Conservation (phyloP, 2,888 invertebrate genomes). For the Philhelius pedissequus region DNA sequence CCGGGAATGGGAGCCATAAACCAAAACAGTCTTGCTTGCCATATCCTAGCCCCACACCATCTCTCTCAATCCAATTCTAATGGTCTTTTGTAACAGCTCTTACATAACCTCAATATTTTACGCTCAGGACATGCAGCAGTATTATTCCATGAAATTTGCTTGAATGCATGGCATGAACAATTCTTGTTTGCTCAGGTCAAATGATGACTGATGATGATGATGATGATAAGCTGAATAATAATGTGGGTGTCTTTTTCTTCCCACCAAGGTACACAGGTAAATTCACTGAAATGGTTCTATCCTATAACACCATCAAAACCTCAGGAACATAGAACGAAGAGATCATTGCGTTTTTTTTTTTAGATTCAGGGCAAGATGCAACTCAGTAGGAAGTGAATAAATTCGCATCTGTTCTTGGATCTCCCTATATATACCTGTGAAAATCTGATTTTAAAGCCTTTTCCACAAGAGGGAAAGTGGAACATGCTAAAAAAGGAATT, state of each 20-base stretch:
- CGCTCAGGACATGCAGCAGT: conserved; percentile 20
- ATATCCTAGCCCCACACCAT: not conserved
- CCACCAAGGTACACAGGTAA: not conserved
- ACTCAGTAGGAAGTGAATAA: conserved; percentile 31
- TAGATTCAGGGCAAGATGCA: conserved; percentile 11
- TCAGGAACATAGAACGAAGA: not conserved
- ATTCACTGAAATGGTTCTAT: not conserved
- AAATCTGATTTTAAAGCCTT: not conserved
- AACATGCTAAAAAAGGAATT: not conserved
- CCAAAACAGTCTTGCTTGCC: conserved; percentile 36
- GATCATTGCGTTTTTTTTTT: not conserved
- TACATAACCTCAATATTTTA: conserved; percentile 54
- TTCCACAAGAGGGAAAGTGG: not conserved
- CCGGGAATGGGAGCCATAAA: not conserved
- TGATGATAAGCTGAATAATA: conserved; percentile 56
- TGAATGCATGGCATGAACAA: conserved; percentile 65
- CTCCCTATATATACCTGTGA: not conserved
- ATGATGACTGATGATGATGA: conserved; percentile 47
- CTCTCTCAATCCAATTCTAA: conserved; percentile 5
- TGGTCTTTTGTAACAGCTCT: conserved; percentile 50
- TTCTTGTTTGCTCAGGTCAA: conserved; percentile 54
- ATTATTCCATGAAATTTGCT: conserved; percentile 13
- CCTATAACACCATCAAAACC: not conserved
- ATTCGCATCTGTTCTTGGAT: conserved; percentile 5
- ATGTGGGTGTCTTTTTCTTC: not conserved